phyloP scores from a whole-genome alignment of 2,888 invertebrate genomes.

The Monopis laevigella region DNA sequence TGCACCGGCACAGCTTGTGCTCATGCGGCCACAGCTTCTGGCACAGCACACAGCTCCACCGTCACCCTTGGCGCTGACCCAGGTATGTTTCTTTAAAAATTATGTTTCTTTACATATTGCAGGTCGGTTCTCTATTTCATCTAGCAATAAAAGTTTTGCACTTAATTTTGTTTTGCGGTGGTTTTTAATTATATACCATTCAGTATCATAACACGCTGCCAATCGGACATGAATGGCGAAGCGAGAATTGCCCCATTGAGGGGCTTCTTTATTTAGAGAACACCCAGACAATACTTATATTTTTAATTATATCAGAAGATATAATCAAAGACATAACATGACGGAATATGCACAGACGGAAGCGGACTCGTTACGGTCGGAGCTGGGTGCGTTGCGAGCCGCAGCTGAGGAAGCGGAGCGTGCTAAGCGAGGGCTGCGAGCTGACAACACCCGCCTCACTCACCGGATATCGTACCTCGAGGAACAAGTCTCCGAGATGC shows the following conservation, averaged over 20 bases:
- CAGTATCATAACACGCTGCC: no score
- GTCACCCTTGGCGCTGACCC: constrained; percentile 41
- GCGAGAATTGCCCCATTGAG: no score
- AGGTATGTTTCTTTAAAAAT: no score
- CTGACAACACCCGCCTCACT: constrained; percentile 84
- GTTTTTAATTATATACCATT: no score
- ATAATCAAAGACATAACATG: background rate
- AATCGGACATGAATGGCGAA: no score
- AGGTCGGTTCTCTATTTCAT: no score
- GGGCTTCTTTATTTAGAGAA: no score
- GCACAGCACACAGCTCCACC: constrained; percentile 37
- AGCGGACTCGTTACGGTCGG: constrained; percentile 62
- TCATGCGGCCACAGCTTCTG: constrained; percentile 45
- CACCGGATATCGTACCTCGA: constrained; percentile 91
- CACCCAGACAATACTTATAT: no score
- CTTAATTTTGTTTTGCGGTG: no score
- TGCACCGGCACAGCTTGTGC: constrained; percentile 71
- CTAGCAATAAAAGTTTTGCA: no score
- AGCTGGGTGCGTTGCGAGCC: constrained; percentile 66
- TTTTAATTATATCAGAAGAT: no score
- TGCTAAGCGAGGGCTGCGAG: constrained; percentile 71
- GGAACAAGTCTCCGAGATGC: constrained; percentile 79
- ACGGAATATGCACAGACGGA: constrained; percentile 42
- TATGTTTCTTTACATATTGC: no score
- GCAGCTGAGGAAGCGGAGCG: constrained; percentile 72